A percentile compares a stretch with the other conserved stretches of the same genome.
Evolutionary conservation across 1,140 invertebrate species (phyloP).

Genomic region (Laodelphax striatellus): DNA sequence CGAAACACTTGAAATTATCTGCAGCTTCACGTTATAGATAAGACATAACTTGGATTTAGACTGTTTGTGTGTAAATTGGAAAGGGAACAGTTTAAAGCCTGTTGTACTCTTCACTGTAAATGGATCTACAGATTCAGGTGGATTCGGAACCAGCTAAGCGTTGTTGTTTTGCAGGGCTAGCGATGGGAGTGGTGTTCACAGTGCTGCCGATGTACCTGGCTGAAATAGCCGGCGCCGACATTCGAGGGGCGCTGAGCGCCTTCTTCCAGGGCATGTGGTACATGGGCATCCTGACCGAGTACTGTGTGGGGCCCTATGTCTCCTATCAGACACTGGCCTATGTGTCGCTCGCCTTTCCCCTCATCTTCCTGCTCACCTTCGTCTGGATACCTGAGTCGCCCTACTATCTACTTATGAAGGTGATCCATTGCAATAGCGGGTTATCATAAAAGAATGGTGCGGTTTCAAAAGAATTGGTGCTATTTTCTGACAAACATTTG

Average conservation of each 20-base stretch:
- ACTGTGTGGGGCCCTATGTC: slow-evolving; percentile 59
- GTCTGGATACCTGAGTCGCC: slow-evolving; percentile 74
- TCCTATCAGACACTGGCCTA: slow-evolving; percentile 54
- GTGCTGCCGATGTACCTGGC: slow-evolving; percentile 74
- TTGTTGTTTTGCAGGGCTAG: slow-evolving; percentile 44
- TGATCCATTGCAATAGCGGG: no score
- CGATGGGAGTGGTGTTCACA: slow-evolving; percentile 61
- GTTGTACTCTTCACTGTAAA: no score
- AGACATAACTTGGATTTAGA: no score
- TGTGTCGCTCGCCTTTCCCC: slow-evolving; percentile 44
- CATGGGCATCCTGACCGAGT: slow-evolving; percentile 66
- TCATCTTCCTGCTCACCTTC: slow-evolving; percentile 51
- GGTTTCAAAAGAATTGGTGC: no score
- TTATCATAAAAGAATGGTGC: no score
- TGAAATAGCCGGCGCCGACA: slow-evolving; percentile 48
- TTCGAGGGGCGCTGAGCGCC: slow-evolving; percentile 40
- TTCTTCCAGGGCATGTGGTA: slow-evolving; percentile 68
- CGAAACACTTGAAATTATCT: no score
- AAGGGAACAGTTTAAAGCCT: no score
- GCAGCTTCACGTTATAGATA: no score
- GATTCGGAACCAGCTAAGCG: no score
- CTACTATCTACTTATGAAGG: slow-evolving; percentile 44
- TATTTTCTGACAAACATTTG: no score
- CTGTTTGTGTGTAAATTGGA: no score
- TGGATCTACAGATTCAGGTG: no score